Evolutionary conservation across 2,888 invertebrate species (phyloP), one percentile per base, ranked within the genome.

Genomic region (Megalurothrips usitatus): DNA sequence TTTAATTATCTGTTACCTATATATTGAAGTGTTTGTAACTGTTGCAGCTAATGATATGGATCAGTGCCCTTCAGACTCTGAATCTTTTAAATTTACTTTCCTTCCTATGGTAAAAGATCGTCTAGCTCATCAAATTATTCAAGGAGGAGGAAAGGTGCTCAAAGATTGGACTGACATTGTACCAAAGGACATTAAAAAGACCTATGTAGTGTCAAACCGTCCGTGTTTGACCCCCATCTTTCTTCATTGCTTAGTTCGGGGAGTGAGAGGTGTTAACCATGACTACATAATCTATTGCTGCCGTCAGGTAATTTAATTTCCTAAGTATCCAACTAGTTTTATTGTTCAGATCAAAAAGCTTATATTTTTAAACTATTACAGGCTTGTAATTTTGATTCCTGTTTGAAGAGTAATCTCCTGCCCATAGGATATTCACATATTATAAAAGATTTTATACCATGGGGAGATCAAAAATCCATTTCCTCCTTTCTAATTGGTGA

Each of bases 131-230:
- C 68, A 75, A 26, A 75, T 75, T 23, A 23, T 26, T 26, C 68
- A 75, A 75, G 68, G 68, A 11, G 68, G 68, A 26, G 68, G 68
- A 26, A 75, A 75, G 23, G 68, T 75, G 12, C 12, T 75, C 8
- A 75, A 75, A 12, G 23, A 75, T 26, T 75, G 68, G 68, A 75
- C 68, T 75, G 68, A 75, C 9, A 75, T 75, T 26, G 26, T 75
- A 9, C 23, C 68, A 1, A 75, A 75, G 23, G 68, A 75, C 68
- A 75, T 75, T 26, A 75, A 75, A 10, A 75, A 26, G 4, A 75
- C 68, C 26, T 75, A 26, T 75, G 68, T 75, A 1, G 68, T 75
- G 0, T 75, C 68, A 23, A 75, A 75, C 26, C 68, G 68, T 8
- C 68, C 68, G 10, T 75, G 68, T 12, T 26, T 26, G 8, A 75